A percentile compares a stretch with the other conserved stretches of the same genome.
Evolutionary conservation across 2,113 vertebrate genomes (phyloP).

Genomic region (Nothocercus julius): DNA sequence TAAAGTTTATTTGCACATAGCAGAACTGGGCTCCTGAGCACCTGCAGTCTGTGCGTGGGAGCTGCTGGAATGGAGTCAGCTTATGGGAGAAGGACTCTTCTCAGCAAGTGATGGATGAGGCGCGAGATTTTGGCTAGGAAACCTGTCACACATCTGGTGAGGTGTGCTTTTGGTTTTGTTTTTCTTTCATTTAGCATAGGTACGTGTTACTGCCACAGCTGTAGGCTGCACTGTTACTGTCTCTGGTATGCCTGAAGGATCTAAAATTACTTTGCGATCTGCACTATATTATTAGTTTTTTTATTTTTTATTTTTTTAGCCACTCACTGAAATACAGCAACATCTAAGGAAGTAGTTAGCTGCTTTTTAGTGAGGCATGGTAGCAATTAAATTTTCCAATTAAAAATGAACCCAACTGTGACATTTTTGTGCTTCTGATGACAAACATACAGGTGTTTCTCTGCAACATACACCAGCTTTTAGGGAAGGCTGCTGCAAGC

Average conservation of each 20-base stretch:
- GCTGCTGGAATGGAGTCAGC: not conserved
- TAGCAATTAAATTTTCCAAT: not conserved
- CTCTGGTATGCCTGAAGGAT: not conserved
- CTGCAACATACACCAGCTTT: not conserved
- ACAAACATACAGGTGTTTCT: not conserved
- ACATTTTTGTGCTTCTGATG: not conserved
- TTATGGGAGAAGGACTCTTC: not conserved
- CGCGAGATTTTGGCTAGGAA: not conserved
- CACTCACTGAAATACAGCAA: not conserved
- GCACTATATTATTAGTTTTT: not conserved
- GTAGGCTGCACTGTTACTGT: not conserved
- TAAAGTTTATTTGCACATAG: slow-evolving; percentile 5
- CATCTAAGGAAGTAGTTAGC: not conserved
- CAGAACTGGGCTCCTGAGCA: not conserved
- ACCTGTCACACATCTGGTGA: not conserved
- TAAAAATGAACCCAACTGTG: not conserved
- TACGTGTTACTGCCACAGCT: not conserved
- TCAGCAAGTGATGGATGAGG: not conserved
- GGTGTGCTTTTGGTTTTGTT: not conserved
- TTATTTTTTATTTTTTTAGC: not conserved
- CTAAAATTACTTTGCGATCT: not conserved
- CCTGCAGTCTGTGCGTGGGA: not conserved
- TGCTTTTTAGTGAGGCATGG: not conserved
- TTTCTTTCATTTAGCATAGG: not conserved
- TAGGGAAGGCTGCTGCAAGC: not conserved